A percentile compares a stretch with the other conserved stretches of the same genome.
Conservation (phyloP, 2,113 vertebrate species). For the Cairina moschata region DNA sequence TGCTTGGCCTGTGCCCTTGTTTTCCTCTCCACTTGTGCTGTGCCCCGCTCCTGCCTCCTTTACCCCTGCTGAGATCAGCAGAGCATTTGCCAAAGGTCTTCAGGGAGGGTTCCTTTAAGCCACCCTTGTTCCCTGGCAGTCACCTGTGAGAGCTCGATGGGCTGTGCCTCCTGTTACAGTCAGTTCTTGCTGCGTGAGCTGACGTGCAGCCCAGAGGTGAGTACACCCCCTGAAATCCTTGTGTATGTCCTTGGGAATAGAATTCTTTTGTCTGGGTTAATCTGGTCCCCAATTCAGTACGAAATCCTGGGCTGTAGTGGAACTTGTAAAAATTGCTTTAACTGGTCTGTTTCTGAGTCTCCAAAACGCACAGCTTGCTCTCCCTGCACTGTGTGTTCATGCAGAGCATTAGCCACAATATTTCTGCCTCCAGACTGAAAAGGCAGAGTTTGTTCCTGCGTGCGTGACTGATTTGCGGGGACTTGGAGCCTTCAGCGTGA, state of each 20-base stretch:
- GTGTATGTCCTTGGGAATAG: background rate
- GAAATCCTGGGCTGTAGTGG: background rate
- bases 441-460: background rate
- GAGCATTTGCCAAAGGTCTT: background rate
- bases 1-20: background rate
- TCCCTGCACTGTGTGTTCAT: background rate
- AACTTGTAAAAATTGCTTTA: background rate
- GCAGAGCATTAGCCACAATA: background rate
- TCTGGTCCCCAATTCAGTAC: background rate
- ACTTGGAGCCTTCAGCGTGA: background rate
- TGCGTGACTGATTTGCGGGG: background rate
- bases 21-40: background rate
- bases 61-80: background rate
- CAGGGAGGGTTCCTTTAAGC: background rate
- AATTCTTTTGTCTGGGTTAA: background rate
- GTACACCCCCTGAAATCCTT: background rate
- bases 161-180: background rate
- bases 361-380: background rate
- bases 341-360: background rate
- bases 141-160: background rate
- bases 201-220: background rate
- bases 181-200: background rate
- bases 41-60: background rate
- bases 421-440: background rate
- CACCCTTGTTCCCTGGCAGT: background rate